Base-by-base conservation (phyloP, 2,888 invertebrate genomes). In the Marasmarcha lunaedactyla region DNA sequence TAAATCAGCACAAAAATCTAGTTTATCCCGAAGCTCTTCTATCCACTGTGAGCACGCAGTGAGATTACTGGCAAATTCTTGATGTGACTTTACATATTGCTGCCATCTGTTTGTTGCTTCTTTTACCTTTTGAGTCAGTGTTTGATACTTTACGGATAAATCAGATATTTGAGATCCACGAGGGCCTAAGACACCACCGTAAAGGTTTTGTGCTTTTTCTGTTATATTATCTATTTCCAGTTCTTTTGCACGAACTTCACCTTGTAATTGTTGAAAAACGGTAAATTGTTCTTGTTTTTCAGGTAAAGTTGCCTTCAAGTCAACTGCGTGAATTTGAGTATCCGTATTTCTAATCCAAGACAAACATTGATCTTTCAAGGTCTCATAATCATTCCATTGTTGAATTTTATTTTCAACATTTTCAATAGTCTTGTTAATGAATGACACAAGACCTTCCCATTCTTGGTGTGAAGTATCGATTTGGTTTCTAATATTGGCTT, bases 321-420 rank as follows among this genome's bases (percentile, higher is more conserved):
- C 95, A 6, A 97, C 89, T 10, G 93, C 92, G 64, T 95, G 95
- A 14, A 97, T 85, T 63, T 91, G 91, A 13, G 89, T 91, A 55
- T 97, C 97, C 0, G 93, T 92, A 44, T 93, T 92, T 45, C 94
- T 88, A 40, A 97, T 89, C 97, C 97, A 97, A 25, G 87, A 73
- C 42, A 93, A 81, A 51, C 95, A 94, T 47, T 91, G 89, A 54
- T 96, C 95, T 63, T 93, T 93, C 57, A 93, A 83, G 13, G 87
- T 86, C 63, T 97, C 97, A 61, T 95, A 97, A 57, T 96, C 95
- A 40, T 90, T 89, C 97, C 97, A 97, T 58, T 94, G 93, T 55
- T 91, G 90, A 37, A 97, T 85, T 64, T 95, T 94, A 36, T 85
- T 88, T 66, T 96, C 93, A 39, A 97, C 79, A 1, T 87, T 85